Conservation (phyloP, 2,888 invertebrate genomes). For the Pemphredon lugubris region DNA sequence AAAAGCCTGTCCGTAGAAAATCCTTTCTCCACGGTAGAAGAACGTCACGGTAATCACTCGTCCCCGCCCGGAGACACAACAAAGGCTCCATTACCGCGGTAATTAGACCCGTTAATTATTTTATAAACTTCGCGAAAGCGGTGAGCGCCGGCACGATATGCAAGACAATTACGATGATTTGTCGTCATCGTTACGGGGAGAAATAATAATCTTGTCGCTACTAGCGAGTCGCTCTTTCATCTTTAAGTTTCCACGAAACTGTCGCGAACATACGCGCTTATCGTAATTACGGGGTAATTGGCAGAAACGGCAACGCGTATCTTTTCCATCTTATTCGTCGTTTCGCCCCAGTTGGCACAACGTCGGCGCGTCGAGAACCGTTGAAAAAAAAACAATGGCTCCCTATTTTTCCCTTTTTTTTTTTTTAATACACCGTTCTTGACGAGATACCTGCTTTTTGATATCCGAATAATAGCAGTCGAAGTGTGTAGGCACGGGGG, state of each 20-base stretch:
- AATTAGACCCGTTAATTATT: constrained; percentile 60
- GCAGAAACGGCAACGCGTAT: neutral
- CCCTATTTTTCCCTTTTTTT: no score
- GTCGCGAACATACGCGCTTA: no score
- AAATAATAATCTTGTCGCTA: neutral
- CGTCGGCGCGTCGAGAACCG: constrained; percentile 29
- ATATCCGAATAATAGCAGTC: neutral
- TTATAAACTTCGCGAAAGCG: constrained; percentile 35
- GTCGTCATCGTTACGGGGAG: neutral
- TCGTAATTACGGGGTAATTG: neutral
- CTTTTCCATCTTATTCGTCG: neutral
- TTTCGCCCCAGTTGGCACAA: constrained; percentile 48
- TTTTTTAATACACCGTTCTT: constrained; percentile 15
- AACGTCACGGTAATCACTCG: constrained; percentile 19
- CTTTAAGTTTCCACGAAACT: no score
- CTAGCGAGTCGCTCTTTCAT: neutral
- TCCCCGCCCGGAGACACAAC: constrained; percentile 19
- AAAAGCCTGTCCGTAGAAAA: neutral
- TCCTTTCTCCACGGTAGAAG: neutral
- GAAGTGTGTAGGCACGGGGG: no score
- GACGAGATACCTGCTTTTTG: neutral
- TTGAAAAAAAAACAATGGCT: constrained; percentile 25
- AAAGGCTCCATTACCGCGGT: constrained; percentile 46
- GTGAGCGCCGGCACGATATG: constrained; percentile 16
- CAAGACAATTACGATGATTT: constrained; percentile 8